A percentile compares a stretch with the other conserved stretches of the same genome.
These are phyloP conservation scores for Parazoanthus atlanticus DNA, from an alignment of 92 coral and sea anemone genomes.

Conservation along the genomic window DNA sequence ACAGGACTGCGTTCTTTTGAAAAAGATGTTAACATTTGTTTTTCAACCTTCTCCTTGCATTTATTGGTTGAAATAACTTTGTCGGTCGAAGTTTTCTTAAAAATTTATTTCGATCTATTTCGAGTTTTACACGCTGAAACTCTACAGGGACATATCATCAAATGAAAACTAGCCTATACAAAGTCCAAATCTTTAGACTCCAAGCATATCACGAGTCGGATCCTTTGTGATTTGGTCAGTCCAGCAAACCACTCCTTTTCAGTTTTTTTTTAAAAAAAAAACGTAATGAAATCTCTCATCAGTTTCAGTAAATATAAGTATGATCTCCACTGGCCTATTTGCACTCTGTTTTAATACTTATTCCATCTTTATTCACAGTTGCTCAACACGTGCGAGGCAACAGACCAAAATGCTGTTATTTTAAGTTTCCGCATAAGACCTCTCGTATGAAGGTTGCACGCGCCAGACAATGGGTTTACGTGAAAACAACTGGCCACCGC, in stretches of 20 bases:
- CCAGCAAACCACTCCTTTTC: too few species aligned
- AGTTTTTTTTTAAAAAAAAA: background rate
- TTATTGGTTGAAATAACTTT: background rate
- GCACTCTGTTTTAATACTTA: background rate
- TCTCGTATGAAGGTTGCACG: conserved; percentile 42
- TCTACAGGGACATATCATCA: background rate
- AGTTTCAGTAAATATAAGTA: background rate
- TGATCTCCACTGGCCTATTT: background rate
- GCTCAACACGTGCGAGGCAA: conserved; percentile 27
- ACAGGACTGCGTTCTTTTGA: too few species aligned
- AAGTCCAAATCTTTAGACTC: background rate
- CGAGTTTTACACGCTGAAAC: background rate
- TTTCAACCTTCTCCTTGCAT: background rate
- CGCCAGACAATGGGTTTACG: conserved; percentile 56
- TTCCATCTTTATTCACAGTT: conserved; percentile 19
- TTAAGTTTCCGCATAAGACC: conserved; percentile 46
- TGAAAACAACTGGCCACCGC: conserved; percentile 34
- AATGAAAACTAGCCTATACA: background rate
- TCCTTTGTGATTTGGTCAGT: too few species aligned
- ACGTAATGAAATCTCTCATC: background rate
- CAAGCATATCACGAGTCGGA: too few species aligned
- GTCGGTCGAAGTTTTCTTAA: background rate
- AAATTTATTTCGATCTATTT: too few species aligned
- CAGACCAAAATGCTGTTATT: conserved; percentile 55
- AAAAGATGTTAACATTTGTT: too few species aligned